Conservation (phyloP, 2,888 invertebrate species). For the Gortyna flavago region DNA sequence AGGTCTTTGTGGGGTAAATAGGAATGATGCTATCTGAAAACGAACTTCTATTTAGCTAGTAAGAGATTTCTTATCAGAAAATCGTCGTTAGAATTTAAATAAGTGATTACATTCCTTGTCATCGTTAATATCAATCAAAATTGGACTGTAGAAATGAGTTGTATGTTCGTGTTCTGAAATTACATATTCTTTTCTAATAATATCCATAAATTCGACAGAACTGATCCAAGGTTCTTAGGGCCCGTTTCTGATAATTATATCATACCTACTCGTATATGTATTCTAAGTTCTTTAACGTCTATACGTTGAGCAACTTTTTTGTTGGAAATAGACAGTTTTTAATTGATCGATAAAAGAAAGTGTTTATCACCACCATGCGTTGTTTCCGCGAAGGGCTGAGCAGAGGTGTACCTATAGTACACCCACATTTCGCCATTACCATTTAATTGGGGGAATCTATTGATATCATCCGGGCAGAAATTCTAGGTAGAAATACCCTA, state of each 20-base stretch:
- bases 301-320: not conserved
- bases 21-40: constrained; percentile 29
- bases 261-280: too few relatives aligned
- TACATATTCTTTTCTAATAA: not conserved
- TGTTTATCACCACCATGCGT: not conserved
- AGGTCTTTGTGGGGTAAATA: constrained; percentile 33
- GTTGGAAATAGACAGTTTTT: not conserved
- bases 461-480: not conserved
- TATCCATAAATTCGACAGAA: not conserved
- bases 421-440: too few relatives aligned
- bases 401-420: too few relatives aligned
- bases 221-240: too few relatives aligned
- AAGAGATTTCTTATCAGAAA: constrained; percentile 14
- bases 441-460: too few relatives aligned
- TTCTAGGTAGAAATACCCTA: not conserved
- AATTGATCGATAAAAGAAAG: not conserved
- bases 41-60: constrained; percentile 26
- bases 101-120: not conserved
- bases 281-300: too few relatives aligned
- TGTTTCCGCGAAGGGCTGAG: not conserved
- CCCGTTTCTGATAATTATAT: not conserved
- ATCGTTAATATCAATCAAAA: not conserved
- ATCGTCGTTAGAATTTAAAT: not conserved
- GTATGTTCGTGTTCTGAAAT: not conserved
- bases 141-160: not conserved